Percentiles rank a stretch among this genome's conserved stretches.
Evolutionary conservation across 1,140 invertebrate species (phyloP).

Genomic region (Teleogryllus occipitalis): DNA sequence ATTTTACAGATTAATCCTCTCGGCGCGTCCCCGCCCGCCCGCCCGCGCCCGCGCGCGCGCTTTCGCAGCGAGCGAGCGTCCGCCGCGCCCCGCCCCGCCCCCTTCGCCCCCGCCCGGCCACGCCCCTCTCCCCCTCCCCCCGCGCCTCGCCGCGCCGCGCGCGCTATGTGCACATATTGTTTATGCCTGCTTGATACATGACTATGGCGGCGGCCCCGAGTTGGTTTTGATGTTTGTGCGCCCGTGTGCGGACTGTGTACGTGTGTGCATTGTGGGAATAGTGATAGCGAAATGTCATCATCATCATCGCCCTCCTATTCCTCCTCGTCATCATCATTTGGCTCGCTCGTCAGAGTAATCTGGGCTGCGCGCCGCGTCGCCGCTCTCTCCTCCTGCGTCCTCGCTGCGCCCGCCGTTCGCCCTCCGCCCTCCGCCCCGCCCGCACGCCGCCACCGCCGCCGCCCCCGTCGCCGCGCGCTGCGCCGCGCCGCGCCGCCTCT

Average conservation of each 20-base stretch:
- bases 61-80: too few species aligned
- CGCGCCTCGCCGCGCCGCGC: too few species aligned
- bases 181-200: conserved; percentile 11
- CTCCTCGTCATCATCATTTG: conserved; percentile 13
- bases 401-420: not conserved
- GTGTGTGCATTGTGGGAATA: conserved; percentile 21
- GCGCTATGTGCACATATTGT: conserved; percentile 9
- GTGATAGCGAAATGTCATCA: conserved; percentile 22
- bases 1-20: conserved; percentile 23
- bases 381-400: not conserved
- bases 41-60: too few species aligned
- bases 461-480: not conserved
- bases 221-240: conserved; percentile 20
- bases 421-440: too few species aligned
- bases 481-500: not conserved
- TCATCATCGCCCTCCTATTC: conserved; percentile 15
- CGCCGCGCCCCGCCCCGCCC: too few species aligned
- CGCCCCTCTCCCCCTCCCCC: too few species aligned
- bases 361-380: too few species aligned
- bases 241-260: too few species aligned
- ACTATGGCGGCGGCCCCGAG: not conserved
- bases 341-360: conserved; percentile 13
- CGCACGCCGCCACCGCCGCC: too few species aligned
- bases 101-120: too few species aligned
- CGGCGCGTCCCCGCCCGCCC: not conserved